phyloP scores from a whole-genome alignment of 1,140 invertebrate genomes.

The Bombus fervidus region DNA sequence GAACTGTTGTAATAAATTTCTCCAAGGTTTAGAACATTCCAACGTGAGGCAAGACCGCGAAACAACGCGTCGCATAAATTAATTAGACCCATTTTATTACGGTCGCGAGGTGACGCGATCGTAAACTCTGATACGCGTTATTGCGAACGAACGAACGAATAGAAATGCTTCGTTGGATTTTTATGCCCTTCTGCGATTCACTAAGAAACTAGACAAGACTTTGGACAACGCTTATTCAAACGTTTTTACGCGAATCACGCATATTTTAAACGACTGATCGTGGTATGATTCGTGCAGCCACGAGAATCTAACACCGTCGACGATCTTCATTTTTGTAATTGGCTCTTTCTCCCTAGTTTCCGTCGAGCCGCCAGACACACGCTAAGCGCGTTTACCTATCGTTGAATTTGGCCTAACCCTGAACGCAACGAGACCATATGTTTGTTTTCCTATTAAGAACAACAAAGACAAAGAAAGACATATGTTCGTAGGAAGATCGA shows the following conservation, averaged over 20 bases:
- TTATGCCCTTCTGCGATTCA: background rate
- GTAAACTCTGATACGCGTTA: background rate
- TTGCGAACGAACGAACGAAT: background rate
- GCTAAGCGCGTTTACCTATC: background rate
- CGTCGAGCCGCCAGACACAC: background rate
- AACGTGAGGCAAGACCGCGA: background rate
- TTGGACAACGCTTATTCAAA: background rate
- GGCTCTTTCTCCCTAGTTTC: background rate
- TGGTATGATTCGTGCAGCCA: too few relatives aligned
- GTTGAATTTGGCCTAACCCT: too few relatives aligned
- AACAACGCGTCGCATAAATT: slow-evolving; percentile 9
- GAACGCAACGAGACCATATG: too few relatives aligned
- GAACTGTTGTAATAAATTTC: background rate
- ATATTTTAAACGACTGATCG: background rate
- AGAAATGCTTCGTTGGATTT: background rate
- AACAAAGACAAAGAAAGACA: too few relatives aligned
- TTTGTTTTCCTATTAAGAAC: too few relatives aligned
- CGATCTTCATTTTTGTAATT: background rate
- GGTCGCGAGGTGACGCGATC: slow-evolving; percentile 1
- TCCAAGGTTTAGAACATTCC: background rate
- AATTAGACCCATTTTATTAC: slow-evolving; percentile 2
- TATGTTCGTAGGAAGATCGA: too few relatives aligned
- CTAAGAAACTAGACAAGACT: background rate
- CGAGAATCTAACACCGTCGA: background rate
- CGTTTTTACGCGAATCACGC: background rate